Conservation (phyloP, 2,113 vertebrate genomes). For the Cololabis saira region DNA sequence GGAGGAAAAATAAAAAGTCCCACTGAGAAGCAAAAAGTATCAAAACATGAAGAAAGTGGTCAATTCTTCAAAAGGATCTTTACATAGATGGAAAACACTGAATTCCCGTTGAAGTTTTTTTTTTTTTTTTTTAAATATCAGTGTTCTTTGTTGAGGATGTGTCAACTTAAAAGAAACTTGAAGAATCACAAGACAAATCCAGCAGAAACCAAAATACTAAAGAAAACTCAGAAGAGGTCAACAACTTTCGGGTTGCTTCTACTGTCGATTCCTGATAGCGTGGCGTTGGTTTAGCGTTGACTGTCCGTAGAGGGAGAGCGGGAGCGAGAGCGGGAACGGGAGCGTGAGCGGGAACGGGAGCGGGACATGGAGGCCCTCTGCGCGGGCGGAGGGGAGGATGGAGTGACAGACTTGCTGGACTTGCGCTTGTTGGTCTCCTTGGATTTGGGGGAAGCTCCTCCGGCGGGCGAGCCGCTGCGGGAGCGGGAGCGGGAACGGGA, state of each 20-base stretch:
- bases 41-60: conserved; percentile 11
- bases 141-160: background rate
- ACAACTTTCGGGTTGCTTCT: conserved; percentile 5
- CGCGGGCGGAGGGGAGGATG: conserved; percentile 46
- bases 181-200: conserved; percentile 11
- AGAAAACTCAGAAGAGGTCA: conserved; percentile 13
- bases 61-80: conserved; percentile 20
- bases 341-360: conserved; percentile 83
- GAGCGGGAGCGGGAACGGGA: conserved; percentile 75
- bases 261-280: background rate
- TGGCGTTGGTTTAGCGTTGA: conserved; percentile 82
- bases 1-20: background rate
- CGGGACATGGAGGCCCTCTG: conserved; percentile 78
- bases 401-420: conserved; percentile 84
- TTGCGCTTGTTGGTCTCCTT: conserved; percentile 89
- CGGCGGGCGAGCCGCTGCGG: conserved; percentile 83
- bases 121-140: background rate
- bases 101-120: background rate
- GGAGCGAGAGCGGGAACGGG: conserved; percentile 81
- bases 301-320: conserved; percentile 88
- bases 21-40: conserved; percentile 7
- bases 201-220: conserved; percentile 18
- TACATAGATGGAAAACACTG: conserved; percentile 12
- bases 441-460: conserved; percentile 84
- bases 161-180: background rate